Conservation (phyloP, 2,888 invertebrate species). For the Ophraella communa region DNA sequence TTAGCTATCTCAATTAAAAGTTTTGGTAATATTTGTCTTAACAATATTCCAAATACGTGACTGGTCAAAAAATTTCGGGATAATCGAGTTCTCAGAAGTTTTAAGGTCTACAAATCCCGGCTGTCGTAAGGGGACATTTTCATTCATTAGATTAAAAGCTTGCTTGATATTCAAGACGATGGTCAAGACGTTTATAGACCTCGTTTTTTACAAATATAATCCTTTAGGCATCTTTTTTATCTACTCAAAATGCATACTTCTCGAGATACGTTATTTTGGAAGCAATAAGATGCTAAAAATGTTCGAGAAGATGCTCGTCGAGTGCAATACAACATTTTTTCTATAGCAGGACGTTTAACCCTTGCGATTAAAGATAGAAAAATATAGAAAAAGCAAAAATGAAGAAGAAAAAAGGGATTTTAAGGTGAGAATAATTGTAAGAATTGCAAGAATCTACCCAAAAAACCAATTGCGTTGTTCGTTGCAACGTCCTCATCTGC, state of each 20-base stretch:
- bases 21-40: neutral
- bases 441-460: too few species aligned
- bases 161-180: neutral
- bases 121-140: slow-evolving; percentile 1
- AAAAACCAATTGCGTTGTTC: neutral
- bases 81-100: slow-evolving; percentile 6
- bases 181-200: neutral
- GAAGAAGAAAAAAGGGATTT: too few species aligned
- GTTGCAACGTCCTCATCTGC: neutral
- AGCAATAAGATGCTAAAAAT: too few species aligned
- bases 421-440: too few species aligned
- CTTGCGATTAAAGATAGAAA: too few species aligned
- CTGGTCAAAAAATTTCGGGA: slow-evolving; percentile 12
- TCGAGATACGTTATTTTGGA: too few species aligned
- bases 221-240: too few species aligned
- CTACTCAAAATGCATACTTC: too few species aligned
- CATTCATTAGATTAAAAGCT: slow-evolving; percentile 18
- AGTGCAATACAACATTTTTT: neutral
- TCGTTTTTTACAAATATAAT: too few species aligned
- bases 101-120: neutral
- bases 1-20: neutral
- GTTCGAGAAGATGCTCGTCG: too few species aligned
- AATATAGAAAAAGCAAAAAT: too few species aligned
- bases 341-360: too few species aligned
- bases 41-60: slow-evolving; percentile 12